A percentile compares a stretch with the other conserved stretches of the same genome.
phyloP scores from a whole-genome alignment of 2,113 vertebrate species.

The Labrus mixtus region DNA sequence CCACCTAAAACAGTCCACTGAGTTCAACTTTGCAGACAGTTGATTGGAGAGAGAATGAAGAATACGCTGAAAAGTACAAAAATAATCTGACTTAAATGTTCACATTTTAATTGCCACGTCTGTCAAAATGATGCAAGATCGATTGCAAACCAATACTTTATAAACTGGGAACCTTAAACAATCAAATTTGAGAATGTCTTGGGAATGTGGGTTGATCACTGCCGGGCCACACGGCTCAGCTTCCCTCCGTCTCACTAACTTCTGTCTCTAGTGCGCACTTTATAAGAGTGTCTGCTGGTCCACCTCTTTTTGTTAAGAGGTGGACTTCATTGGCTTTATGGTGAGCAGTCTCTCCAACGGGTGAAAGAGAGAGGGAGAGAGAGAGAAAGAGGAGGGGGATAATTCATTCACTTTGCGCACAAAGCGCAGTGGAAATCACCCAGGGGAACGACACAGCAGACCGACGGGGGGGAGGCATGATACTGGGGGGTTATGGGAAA shows the following conservation, averaged over 20 bases:
- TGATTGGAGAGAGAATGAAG: too few relatives aligned
- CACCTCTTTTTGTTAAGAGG: constrained; percentile 76
- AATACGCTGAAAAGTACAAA: too few relatives aligned
- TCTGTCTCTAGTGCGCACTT: constrained; percentile 66
- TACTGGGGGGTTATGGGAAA: constrained; percentile 15
- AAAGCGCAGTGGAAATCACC: constrained; percentile 81
- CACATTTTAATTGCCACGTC: too few relatives aligned
- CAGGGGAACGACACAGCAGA: constrained; percentile 72
- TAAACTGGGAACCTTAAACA: too few relatives aligned
- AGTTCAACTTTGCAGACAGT: too few relatives aligned
- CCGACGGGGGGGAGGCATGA: constrained; percentile 27
- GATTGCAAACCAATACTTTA: too few relatives aligned
- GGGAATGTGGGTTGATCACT: background rate
- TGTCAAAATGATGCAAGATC: too few relatives aligned
- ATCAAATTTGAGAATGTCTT: too few relatives aligned
- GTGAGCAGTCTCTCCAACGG: constrained; percentile 70
- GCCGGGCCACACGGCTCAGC: constrained; percentile 36
- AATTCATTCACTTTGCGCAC: constrained; percentile 83
- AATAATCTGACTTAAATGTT: too few relatives aligned
- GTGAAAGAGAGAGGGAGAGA: constrained; percentile 34
- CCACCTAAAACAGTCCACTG: too few relatives aligned
- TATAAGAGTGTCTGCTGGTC: constrained; percentile 71
- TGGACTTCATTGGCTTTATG: constrained; percentile 81
- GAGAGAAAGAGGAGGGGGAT: constrained; percentile 50
- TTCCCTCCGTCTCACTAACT: constrained; percentile 56